A percentile compares a stretch with the other conserved stretches of the same genome.
phyloP scores from a whole-genome alignment of 2,797 vertebrate species.

The Cirrhinus mrigala region DNA sequence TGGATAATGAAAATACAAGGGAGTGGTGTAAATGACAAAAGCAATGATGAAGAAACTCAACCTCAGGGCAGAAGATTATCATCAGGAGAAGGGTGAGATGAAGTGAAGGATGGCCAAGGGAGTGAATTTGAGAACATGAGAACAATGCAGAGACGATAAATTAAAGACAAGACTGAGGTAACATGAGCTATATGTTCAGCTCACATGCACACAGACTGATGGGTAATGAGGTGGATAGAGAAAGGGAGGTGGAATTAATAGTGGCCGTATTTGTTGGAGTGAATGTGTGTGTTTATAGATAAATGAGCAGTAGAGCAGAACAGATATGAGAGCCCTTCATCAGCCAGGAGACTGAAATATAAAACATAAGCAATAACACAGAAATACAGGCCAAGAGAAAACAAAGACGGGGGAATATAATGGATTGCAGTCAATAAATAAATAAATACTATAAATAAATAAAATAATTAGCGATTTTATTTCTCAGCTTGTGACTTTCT shows the following conservation, averaged over 20 bases:
- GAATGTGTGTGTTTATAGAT: conserved; percentile 14
- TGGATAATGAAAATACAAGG: conserved; percentile 39
- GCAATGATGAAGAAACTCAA: conserved; percentile 32
- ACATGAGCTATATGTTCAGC: conserved; percentile 3
- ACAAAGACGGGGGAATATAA: not conserved
- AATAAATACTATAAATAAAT: not conserved
- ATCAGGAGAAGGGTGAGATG: conserved; percentile 19
- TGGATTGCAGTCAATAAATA: not conserved
- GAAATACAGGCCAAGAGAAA: conserved; percentile 2
- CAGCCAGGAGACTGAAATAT: conserved; percentile 17
- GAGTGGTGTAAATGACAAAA: conserved; percentile 40
- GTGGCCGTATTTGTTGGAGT: not conserved
- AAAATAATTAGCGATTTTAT: too few relatives aligned
- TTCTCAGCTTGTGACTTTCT: too few relatives aligned
- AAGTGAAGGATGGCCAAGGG: conserved; percentile 3
- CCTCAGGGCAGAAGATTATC: conserved; percentile 1
- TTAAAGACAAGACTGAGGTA: not conserved
- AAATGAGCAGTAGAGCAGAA: conserved; percentile 22
- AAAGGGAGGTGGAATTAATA: conserved; percentile 13
- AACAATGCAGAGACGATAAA: conserved; percentile 45
- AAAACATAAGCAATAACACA: conserved; percentile 3
- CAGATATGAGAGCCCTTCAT: conserved; percentile 25
- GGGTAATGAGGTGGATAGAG: not conserved
- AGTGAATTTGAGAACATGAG: conserved; percentile 29
- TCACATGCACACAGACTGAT: conserved; percentile 28